Evolutionary conservation across 2,888 invertebrate species (phyloP).

Genomic region (Cerceris rybyensis): DNA sequence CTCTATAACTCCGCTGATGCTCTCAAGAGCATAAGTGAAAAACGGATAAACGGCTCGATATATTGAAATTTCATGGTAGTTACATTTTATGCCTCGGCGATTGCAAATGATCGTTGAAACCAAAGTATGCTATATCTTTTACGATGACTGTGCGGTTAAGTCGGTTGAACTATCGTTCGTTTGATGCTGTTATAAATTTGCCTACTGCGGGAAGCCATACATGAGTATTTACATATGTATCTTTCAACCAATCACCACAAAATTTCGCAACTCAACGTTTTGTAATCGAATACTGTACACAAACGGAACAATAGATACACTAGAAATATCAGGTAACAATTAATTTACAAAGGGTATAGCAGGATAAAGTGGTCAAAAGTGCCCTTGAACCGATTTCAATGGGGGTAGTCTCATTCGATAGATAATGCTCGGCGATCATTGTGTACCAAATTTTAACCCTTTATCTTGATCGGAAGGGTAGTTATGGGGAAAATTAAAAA

Average conservation of each 20-base stretch:
- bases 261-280: too few relatives aligned
- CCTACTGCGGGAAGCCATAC: neutral
- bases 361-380: too few relatives aligned
- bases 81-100: slow-evolving; percentile 4
- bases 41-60: neutral
- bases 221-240: neutral
- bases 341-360: too few relatives aligned
- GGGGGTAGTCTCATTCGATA: too few relatives aligned
- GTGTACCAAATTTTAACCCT: too few relatives aligned
- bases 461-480: too few relatives aligned
- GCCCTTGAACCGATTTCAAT: too few relatives aligned
- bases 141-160: slow-evolving; percentile 8
- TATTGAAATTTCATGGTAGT: slow-evolving; percentile 8
- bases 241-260: neutral
- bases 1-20: neutral
- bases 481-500: too few relatives aligned
- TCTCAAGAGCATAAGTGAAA: neutral
- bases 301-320: too few relatives aligned
- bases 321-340: too few relatives aligned
- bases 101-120: slow-evolving; percentile 5
- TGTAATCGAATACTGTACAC: too few relatives aligned
- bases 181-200: slow-evolving; percentile 5
- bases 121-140: slow-evolving; percentile 9
- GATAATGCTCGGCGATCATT: too few relatives aligned
- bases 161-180: slow-evolving; percentile 4